Evolutionary conservation across 2,888 invertebrate species (phyloP).

Genomic region (Eristalinus aeneus): DNA sequence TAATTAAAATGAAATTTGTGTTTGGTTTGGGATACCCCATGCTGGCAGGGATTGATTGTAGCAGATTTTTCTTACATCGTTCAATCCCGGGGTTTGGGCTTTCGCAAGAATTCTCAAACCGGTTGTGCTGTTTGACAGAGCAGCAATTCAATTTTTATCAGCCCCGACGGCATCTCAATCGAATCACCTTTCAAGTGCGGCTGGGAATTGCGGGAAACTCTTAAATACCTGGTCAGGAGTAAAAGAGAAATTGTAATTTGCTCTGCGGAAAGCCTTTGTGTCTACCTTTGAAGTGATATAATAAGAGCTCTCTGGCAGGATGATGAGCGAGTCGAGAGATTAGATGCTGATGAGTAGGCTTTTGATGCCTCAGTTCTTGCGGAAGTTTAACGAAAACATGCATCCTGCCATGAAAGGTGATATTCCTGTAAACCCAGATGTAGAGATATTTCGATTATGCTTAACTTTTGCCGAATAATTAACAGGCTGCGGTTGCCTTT

Average conservation of each 20-base stretch:
- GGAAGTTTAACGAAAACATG: not conserved
- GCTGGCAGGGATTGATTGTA: conserved; percentile 17
- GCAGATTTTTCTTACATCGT: not conserved
- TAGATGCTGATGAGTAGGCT: not conserved
- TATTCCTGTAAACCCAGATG: not conserved
- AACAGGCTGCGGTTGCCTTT: conserved; percentile 45
- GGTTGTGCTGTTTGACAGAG: not conserved
- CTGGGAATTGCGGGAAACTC: not conserved
- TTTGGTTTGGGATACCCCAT: conserved; percentile 18
- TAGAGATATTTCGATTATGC: conserved; percentile 36
- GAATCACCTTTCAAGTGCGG: not conserved
- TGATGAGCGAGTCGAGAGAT: conserved; percentile 10
- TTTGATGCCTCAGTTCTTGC: not conserved
- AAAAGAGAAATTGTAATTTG: conserved; percentile 36
- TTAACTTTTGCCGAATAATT: conserved; percentile 53
- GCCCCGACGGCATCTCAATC: conserved; percentile 22
- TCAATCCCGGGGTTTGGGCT: not conserved
- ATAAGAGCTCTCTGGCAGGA: not conserved
- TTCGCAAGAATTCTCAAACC: not conserved
- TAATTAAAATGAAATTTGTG: conserved; percentile 60
- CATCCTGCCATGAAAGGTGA: not conserved
- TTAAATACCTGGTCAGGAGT: not conserved
- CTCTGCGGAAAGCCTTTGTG: conserved; percentile 31
- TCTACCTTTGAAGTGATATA: not conserved
- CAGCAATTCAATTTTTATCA: conserved; percentile 13